Evolutionary conservation across 2,113 vertebrate genomes (phyloP), one percentile per base, ranked within the genome.

Genomic region (Amblyopsis rosae): DNA sequence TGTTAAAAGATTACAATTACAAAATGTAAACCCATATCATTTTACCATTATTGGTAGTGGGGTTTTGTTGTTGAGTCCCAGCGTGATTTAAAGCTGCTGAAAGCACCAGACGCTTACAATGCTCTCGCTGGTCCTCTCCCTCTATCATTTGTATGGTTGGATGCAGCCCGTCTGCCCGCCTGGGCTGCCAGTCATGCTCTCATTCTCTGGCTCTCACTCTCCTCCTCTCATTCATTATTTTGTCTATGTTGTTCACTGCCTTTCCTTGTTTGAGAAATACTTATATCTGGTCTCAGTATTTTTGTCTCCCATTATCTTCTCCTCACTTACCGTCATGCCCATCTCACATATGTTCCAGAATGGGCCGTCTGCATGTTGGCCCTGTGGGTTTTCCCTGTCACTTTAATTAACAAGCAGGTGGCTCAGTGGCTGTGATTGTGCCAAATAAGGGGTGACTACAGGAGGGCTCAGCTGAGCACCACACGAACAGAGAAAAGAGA

Each of bases 61-160:
- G 73, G 86, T 94, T 90, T 82, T 88, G 88, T 94, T 92, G 70
- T 88, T 84, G 89, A 94, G 92, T 91, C 79, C 89, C 88, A 86
- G 89, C 89, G 89, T 94, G 92, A 94, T 94, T 94, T 94, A 95
- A 94, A 95, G 94, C 93, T 94, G 93, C 94, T 95, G 94, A 94
- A 93, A 93, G 82, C 90, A 92, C 86, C 89, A 93, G 93, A 94
- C 80, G 7, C 91, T 94, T 91, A 92, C 94, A 94, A 88, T 93
- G 94, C 82, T 89, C 86, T 88, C 74, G 81, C 91, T 91, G 41
- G 87, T 60, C 89, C 89, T 62, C 83, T 90, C 92, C 90, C 93
- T 93, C 93, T 59, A 82, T 93, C 93, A 93, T 94, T 93, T 93
- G 91, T 93, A 93, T 95, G 90, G 91, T 92, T 75, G 89, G 86